Evolutionary conservation across 2,888 invertebrate species (phyloP).

Genomic region (Psylliodes chrysocephalus): DNA sequence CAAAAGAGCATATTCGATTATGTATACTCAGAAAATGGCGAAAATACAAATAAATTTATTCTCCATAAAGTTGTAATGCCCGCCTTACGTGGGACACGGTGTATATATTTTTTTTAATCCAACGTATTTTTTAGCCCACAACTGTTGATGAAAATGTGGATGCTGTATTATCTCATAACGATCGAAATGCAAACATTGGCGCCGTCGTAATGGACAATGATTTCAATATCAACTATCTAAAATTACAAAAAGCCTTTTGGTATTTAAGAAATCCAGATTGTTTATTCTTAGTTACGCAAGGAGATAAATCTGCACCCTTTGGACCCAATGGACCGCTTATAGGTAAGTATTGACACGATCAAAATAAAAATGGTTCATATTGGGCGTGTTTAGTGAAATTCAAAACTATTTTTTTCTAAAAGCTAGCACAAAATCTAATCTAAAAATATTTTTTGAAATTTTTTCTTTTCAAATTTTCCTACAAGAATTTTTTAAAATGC

Average conservation of each 20-base stretch:
- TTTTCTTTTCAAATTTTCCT: too few relatives aligned
- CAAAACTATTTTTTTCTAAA: too few relatives aligned
- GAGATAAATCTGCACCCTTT: slow-evolving; percentile 14
- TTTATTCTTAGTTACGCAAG: slow-evolving; percentile 7
- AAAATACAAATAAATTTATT: neutral
- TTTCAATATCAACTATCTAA: slow-evolving; percentile 16
- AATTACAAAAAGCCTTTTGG: slow-evolving; percentile 28
- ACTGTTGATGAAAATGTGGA: slow-evolving; percentile 4
- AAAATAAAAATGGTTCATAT: too few relatives aligned
- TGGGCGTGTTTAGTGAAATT: too few relatives aligned
- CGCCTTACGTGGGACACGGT: too few relatives aligned
- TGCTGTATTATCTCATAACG: slow-evolving; percentile 1
- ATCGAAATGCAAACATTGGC: slow-evolving; percentile 19
- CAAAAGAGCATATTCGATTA: too few relatives aligned
- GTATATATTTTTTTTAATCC: neutral
- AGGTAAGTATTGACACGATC: too few relatives aligned
- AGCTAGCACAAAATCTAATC: too few relatives aligned
- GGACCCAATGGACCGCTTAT: slow-evolving; percentile 26
- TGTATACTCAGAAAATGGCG: neutral
- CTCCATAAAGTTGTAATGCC: too few relatives aligned
- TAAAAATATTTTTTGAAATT: too few relatives aligned
- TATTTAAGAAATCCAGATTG: slow-evolving; percentile 24
- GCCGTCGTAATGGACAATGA: slow-evolving; percentile 25
- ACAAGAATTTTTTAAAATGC: too few relatives aligned
- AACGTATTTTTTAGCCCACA: slow-evolving; percentile 16